Percentiles rank a stretch among this genome's conserved stretches.
Conservation (phyloP, 2,888 invertebrate species). For the Epirrita christyi region DNA sequence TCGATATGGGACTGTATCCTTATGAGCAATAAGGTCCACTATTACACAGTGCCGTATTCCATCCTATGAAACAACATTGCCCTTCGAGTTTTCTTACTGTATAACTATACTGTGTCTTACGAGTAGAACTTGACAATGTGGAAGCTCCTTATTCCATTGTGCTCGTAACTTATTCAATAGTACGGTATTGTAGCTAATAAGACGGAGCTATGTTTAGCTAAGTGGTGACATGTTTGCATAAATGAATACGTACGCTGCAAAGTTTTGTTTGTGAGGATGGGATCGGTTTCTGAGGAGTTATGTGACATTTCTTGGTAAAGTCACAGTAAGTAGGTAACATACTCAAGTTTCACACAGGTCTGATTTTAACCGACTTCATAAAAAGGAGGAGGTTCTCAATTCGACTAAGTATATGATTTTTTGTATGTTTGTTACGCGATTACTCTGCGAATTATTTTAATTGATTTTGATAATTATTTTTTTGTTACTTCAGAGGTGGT, state of each 20-base stretch:
- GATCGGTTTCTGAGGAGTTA: not conserved
- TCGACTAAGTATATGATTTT: no score
- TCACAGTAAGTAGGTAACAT: not conserved
- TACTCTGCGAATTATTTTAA: no score
- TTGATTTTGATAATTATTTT: no score
- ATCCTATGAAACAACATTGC: not conserved
- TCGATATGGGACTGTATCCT: no score
- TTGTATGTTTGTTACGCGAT: no score
- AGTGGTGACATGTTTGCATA: constrained; percentile 29
- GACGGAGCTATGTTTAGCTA: constrained; percentile 19
- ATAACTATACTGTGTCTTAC: not conserved
- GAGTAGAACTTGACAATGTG: constrained; percentile 24
- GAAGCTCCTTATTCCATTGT: constrained; percentile 28
- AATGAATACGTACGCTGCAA: constrained; percentile 12
- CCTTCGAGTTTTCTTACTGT: constrained; percentile 5
- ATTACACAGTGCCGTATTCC: no score
- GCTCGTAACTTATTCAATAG: constrained; percentile 34
- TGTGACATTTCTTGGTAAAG: not conserved
- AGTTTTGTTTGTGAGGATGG: constrained; percentile 5
- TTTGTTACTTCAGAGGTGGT: no score
- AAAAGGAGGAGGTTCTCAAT: no score
- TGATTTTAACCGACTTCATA: no score
- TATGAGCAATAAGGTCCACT: no score
- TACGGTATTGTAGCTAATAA: constrained; percentile 33
- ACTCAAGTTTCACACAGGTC: no score